Conservation (phyloP, 2,113 vertebrate genomes). For the Empidonax alnorum region DNA sequence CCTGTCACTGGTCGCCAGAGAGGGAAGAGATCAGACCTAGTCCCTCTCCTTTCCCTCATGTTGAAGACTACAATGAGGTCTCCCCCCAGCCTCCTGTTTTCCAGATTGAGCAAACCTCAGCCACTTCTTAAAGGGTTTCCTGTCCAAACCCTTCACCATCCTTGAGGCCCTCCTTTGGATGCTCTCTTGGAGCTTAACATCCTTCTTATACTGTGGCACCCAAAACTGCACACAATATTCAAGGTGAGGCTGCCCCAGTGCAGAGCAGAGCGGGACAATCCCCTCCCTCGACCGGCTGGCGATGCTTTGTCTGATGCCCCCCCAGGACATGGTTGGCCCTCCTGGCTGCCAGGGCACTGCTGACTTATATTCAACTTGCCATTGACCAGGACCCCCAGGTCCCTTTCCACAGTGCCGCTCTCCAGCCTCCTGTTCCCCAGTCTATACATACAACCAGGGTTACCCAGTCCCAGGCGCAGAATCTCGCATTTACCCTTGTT, state of each 20-base stretch:
- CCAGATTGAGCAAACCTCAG: not conserved
- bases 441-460: not conserved
- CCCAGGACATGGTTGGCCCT: not conserved
- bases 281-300: fast-evolving
- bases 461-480: not conserved
- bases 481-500: not conserved
- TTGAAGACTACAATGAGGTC: not conserved
- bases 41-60: not conserved
- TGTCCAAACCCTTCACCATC: not conserved
- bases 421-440: not conserved
- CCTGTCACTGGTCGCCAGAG: not conserved
- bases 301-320: not conserved
- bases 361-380: not conserved
- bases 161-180: not conserved
- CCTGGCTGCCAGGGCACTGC: not conserved
- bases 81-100: not conserved
- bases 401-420: not conserved
- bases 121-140: fast-evolving
- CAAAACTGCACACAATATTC: not conserved
- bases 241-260: not conserved
- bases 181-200: not conserved
- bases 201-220: not conserved
- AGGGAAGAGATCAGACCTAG: not conserved
- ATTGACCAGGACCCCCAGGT: not conserved
- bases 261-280: not conserved